Evolutionary conservation across 2,888 invertebrate species (phyloP).

Genomic region (Hypolimnas misippus): DNA sequence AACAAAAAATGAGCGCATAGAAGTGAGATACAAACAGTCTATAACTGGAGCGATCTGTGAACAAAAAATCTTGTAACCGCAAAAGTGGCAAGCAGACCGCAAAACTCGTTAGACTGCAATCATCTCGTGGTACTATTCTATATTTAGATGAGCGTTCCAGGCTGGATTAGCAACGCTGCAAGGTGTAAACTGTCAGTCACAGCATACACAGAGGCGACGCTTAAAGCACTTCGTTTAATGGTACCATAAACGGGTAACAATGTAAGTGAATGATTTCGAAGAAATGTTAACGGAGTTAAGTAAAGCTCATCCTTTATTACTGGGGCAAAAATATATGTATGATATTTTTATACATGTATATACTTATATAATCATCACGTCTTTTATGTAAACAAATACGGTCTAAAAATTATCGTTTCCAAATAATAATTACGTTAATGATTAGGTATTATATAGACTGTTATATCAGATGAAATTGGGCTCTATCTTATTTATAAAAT

Average conservation of each 20-base stretch:
- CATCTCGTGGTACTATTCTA: constrained; percentile 68
- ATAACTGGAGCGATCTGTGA: constrained; percentile 66
- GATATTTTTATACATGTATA: too few species aligned
- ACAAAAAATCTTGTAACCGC: constrained; percentile 67
- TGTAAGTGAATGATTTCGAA: constrained; percentile 52
- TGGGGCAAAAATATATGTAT: constrained; percentile 51
- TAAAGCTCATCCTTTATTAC: constrained; percentile 46
- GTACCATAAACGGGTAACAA: constrained; percentile 47
- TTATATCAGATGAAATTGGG: constrained; percentile 14
- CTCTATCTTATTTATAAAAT: neutral
- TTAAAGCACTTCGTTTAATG: constrained; percentile 31
- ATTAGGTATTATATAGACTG: constrained; percentile 53
- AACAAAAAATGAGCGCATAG: neutral
- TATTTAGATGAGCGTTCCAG: constrained; percentile 65
- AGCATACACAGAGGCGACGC: constrained; percentile 54
- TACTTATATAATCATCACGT: constrained; percentile 27
- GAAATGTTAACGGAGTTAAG: constrained; percentile 46
- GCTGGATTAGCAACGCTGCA: constrained; percentile 66
- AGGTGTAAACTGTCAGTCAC: constrained; percentile 62
- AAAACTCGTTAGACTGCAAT: constrained; percentile 65
- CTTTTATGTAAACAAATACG: constrained; percentile 60
- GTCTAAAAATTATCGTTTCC: constrained; percentile 60
- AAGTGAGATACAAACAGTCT: constrained; percentile 40
- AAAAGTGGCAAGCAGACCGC: constrained; percentile 62
- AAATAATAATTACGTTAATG: constrained; percentile 54